Conservation (phyloP, 1,140 invertebrate genomes). For the Penaeus indicus region DNA sequence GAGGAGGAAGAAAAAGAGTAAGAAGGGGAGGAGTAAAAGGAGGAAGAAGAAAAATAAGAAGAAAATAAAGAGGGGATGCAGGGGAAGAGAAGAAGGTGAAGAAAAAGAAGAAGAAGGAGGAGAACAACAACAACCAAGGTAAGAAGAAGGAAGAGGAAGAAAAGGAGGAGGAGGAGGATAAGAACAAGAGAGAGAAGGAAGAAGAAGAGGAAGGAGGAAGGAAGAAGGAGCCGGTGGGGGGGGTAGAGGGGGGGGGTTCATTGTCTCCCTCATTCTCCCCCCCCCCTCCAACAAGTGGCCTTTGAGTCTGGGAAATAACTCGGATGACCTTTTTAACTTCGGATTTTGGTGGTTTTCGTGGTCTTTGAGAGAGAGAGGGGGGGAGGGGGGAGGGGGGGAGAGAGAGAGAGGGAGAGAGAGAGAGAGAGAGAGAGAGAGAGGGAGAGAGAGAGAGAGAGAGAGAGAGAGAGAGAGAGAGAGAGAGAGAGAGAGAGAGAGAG, state of each 20-base stretch:
- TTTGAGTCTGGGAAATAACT: too few relatives aligned
- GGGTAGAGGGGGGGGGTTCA: neutral
- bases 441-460: neutral
- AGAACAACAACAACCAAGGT: neutral
- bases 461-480: neutral
- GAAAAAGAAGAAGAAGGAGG: slow-evolving; percentile 1
- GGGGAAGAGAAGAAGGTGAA: neutral
- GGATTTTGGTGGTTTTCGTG: neutral
- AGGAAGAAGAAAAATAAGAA: slow-evolving; percentile 7
- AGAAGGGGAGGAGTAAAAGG: slow-evolving; percentile 4
- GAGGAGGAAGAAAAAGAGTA: slow-evolving; percentile 5
- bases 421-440: neutral
- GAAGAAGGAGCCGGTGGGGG: neutral
- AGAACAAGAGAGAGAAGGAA: neutral
- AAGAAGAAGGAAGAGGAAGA: neutral
- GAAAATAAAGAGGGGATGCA: neutral
- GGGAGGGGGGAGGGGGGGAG: neutral
- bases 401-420: neutral
- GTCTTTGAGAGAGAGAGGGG: neutral
- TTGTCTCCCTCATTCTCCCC: too few relatives aligned
- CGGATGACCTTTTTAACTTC: too few relatives aligned
- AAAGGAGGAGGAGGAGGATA: neutral
- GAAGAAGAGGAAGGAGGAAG: neutral
- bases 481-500: neutral
- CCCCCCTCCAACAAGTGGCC: too few relatives aligned